Percentiles rank a stretch among this genome's conserved stretches.
Evolutionary conservation across 2,797 vertebrate genomes (phyloP).

Genomic region (Telmatherina bonti): DNA sequence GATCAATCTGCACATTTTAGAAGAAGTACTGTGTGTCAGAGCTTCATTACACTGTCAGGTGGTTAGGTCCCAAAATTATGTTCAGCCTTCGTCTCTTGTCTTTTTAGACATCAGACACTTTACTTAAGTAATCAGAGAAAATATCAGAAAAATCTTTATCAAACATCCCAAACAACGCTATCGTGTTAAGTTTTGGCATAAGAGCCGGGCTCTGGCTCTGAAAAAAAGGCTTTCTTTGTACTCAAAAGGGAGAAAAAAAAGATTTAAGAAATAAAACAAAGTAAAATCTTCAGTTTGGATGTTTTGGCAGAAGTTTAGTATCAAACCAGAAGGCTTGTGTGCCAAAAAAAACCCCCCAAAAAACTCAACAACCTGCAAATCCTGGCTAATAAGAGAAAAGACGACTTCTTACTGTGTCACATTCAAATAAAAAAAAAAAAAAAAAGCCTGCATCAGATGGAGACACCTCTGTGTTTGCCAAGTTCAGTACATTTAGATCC

Average conservation of each 20-base stretch:
- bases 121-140: neutral
- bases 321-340: neutral
- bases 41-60: neutral
- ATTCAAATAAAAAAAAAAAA: too few species aligned
- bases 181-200: neutral
- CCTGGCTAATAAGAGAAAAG: constrained; percentile 20
- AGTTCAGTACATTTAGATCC: neutral
- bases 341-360: neutral
- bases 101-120: constrained; percentile 5
- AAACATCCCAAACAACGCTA: neutral
- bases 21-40: neutral
- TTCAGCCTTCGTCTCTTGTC: neutral
- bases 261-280: neutral
- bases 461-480: neutral
- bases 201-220: neutral
- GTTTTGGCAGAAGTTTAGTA: neutral
- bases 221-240: neutral
- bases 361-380: too few species aligned
- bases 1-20: neutral
- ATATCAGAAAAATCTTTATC: neutral
- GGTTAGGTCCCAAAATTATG: neutral
- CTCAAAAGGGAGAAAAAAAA: neutral
- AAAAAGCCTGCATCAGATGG: neutral
- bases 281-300: neutral
- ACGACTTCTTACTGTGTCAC: neutral